Base-by-base conservation (phyloP, 2,113 vertebrate genomes). In the Nothocercus julius region DNA sequence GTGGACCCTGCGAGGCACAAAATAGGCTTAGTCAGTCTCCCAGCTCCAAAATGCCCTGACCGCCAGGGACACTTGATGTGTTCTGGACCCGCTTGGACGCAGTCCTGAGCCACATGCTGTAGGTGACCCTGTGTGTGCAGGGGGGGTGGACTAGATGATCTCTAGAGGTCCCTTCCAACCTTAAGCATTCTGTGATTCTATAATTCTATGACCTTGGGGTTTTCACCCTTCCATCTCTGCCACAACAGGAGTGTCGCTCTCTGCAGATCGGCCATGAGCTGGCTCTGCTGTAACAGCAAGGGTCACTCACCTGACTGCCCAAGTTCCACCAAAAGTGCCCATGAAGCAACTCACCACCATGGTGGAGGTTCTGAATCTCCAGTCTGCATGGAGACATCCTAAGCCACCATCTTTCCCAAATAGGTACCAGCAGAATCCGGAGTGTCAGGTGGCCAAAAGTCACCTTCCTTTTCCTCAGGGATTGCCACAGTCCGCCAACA, bases 1-100 rank as follows among this genome's bases (percentile, higher is more conserved):
- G 34, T 0, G 0, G 21, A 51, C 25, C 38, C 42, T 28, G 22
- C 0, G 2, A 64, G 47, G 42, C 0, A 62, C 24, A 44, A 47
- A 82, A 56, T 3, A 8, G 49, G 6, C 1, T 63, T 45, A 45
- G 81, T 4, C 10, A 24, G 32, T 38, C 81, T 85, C 78, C 28
- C 69, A 58, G 11, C 22, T 82, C 70, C 2, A 1, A 49, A 91
- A 84, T 30, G 36, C 32, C 28, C 25, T 54, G 10, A 9, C 30
- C 82, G 47, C 49, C 8, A 6, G 27, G 13, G 36, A 88, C 21
- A 14, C 47, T 45, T 38, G 17, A n/a, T 21, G 14, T 4, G 10
- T 19, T 51, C 64, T 3, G 0, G 25, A 32, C 36, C 36, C 36
- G 36, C 36, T 36, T 36, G 36, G 36, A 36, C 36, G 36, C 36